A percentile compares a stretch with the other conserved stretches of the same genome.
phyloP scores from a whole-genome alignment of 2,888 invertebrate species.

The Drosophila nigricruria region DNA sequence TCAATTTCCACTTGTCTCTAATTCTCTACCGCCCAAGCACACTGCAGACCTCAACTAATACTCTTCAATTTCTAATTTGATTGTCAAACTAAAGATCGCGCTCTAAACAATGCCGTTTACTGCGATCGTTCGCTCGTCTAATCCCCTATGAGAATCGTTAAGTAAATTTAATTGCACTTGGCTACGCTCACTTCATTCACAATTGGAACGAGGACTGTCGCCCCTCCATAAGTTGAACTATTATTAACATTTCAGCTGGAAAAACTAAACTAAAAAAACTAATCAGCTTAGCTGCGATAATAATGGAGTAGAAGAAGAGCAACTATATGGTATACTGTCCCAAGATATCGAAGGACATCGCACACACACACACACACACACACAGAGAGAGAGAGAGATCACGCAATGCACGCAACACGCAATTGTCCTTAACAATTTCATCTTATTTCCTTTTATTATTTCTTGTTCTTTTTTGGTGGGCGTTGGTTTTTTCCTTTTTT shows the following conservation, averaged over 20 bases:
- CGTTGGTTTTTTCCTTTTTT: slow-evolving; percentile 44
- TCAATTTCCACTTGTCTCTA: slow-evolving; percentile 19
- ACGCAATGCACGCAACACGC: slow-evolving; percentile 57
- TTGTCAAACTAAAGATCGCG: slow-evolving; percentile 36
- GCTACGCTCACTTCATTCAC: slow-evolving; percentile 31
- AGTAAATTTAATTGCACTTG: slow-evolving; percentile 25
- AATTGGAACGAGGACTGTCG: slow-evolving; percentile 1
- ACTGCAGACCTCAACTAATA: neutral
- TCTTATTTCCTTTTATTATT: slow-evolving; percentile 15
- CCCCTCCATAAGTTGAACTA: neutral
- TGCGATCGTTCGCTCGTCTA: slow-evolving; percentile 5
- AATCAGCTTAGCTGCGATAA: slow-evolving; percentile 68
- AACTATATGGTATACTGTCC: slow-evolving; percentile 7
- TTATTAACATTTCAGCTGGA: slow-evolving; percentile 61
- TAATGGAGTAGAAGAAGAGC: neutral
- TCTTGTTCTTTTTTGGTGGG: slow-evolving; percentile 46
- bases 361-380: neutral
- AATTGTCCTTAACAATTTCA: slow-evolving; percentile 54
- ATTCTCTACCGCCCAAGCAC: neutral
- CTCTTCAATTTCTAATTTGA: neutral
- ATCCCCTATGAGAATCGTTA: slow-evolving; percentile 20
- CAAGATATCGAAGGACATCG: slow-evolving; percentile 14
- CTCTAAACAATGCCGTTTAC: slow-evolving; percentile 23
- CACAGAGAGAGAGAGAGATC: slow-evolving; percentile 1
- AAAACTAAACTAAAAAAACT: slow-evolving; percentile 17